Evolutionary conservation across 1,140 invertebrate genomes (phyloP), one percentile per base, ranked within the genome.

Genomic region (Heliconius hewitsoni): DNA sequence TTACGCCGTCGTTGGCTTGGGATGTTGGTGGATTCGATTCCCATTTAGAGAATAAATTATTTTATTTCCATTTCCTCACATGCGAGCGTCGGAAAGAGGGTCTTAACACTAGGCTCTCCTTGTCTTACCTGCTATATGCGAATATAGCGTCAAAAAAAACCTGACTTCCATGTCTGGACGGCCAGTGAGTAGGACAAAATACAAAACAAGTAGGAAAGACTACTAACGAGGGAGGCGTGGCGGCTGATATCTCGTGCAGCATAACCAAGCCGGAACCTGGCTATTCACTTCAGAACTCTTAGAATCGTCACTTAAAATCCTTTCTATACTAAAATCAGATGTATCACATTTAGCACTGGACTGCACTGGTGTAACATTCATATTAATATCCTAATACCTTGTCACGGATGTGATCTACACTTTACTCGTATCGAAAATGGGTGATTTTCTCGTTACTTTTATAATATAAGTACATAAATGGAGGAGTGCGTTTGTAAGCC

Each of bases 191-290:
- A 50, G 13, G 19, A n/a, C n/a, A n/a, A 23, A 8, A 8, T 57
- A n/a, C n/a, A 30, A 70, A 70, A 79, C 23, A 78, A 34, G 0
- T 30, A 30, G 3, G 30, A 34, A 34, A 9, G 42, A 74, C n/a
- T 74, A 39, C 96, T 96, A 95, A 96, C 97, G 94, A 84, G 96
- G 96, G 77, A 97, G 85, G 85, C 96, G 97, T 5, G 97, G 97
- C 8, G 97, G 97, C 82, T 96, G 96, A 86, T 97, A 97, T 79
- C 97, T 92, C 1, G 97, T 97, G 84, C 97, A 97, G 76, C 96
- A 96, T 42, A 97, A 90, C 97, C 97, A 97, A 23, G 94, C 91
- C 6, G 94, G 95, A 19, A 87, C 74, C 73, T 86, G 82, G 8
- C 66, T 76, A 30, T 73, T 78, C 18, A 82, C 80, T 23, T 82